These are phyloP conservation scores for Linepithema humile DNA, from an alignment of 1,140 invertebrate species.

Conservation along the genomic window DNA sequence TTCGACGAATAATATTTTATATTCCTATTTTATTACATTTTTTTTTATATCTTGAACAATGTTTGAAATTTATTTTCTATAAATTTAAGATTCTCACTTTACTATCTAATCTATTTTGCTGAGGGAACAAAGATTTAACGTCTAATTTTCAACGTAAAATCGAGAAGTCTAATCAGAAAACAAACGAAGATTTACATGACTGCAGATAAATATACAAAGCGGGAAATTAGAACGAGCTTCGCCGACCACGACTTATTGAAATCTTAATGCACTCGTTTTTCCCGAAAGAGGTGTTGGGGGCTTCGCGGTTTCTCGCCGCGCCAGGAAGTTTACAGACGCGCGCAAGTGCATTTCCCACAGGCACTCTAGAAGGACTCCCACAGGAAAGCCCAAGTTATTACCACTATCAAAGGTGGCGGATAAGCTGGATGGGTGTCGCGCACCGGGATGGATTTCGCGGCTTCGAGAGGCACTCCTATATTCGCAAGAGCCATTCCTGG, in stretches of 20 bases:
- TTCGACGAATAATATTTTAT: background rate
- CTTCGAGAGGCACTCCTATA: background rate
- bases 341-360: constrained; percentile 21
- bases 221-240: constrained; percentile 27
- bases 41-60: background rate
- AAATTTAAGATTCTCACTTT: background rate
- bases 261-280: constrained; percentile 38
- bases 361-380: constrained; percentile 14
- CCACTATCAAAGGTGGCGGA: constrained; percentile 36
- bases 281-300: background rate
- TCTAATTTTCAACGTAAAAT: background rate
- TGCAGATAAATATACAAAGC: background rate
- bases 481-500: background rate
- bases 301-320: constrained; percentile 25
- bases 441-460: background rate
- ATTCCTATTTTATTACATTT: background rate
- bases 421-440: constrained; percentile 20
- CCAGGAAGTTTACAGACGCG: constrained; percentile 17
- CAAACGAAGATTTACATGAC: background rate
- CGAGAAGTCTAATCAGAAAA: background rate
- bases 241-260: constrained; percentile 29
- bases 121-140: background rate
- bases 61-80: background rate
- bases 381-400: constrained; percentile 25
- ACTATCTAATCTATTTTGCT: background rate